Percentiles rank a stretch among this genome's conserved stretches.
Conservation (phyloP, 2,113 vertebrate species). For the Oryzias curvinotus region DNA sequence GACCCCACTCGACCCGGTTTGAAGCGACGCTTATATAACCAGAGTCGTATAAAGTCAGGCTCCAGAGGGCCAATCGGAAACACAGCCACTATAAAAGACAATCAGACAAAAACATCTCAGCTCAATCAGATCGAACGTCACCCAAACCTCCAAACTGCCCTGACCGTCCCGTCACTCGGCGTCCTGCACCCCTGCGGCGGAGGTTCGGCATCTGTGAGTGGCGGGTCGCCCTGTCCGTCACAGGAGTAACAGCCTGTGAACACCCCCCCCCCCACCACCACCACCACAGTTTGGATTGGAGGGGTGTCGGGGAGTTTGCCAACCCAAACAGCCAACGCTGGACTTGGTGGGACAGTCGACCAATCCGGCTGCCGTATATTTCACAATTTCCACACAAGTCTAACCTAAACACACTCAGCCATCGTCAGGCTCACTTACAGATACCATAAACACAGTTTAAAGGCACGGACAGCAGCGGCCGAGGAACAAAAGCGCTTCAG, state of each 20-base stretch:
- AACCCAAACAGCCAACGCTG: conserved; percentile 75
- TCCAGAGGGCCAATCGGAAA: conserved; percentile 15
- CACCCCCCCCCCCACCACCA: conserved; percentile 53
- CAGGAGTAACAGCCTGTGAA: conserved; percentile 81
- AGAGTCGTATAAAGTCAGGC: conserved; percentile 19
- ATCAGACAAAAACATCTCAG: too few species aligned
- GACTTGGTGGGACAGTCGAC: conserved; percentile 69
- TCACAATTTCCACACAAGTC: conserved; percentile 79
- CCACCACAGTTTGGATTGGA: conserved; percentile 76
- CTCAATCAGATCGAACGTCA: neutral
- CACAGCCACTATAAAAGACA: neutral
- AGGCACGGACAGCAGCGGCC: conserved; percentile 22
- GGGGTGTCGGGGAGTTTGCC: conserved; percentile 68
- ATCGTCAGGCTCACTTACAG: conserved; percentile 65
- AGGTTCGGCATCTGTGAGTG: conserved; percentile 60
- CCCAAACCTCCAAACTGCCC: conserved; percentile 32
- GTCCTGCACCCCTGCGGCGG: conserved; percentile 34
- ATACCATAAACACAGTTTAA: conserved; percentile 29
- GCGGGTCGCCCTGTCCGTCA: conserved; percentile 84
- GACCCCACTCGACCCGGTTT: conserved; percentile 24
- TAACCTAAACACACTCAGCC: conserved; percentile 56
- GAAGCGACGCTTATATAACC: conserved; percentile 44
- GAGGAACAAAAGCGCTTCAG: conserved; percentile 6
- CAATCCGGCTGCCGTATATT: conserved; percentile 71
- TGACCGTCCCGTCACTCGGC: conserved; percentile 47